These are phyloP conservation scores for Burhinus oedicnemus DNA, from an alignment of 2,113 vertebrate species.

Conservation along the genomic window DNA sequence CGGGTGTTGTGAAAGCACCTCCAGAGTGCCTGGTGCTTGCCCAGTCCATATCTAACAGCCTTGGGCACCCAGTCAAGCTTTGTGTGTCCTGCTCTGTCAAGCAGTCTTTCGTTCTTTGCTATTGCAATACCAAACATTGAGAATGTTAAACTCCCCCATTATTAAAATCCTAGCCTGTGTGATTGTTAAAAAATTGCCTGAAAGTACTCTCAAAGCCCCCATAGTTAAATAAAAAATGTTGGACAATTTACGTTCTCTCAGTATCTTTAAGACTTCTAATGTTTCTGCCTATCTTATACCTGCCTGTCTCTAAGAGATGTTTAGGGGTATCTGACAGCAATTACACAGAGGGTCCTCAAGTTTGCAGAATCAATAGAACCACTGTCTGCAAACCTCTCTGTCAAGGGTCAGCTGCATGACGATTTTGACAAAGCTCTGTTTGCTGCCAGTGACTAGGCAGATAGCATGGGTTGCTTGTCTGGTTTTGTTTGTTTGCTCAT, in stretches of 20 bases:
- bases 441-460: background rate
- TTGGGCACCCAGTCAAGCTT: background rate
- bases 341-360: background rate
- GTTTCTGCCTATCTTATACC: background rate
- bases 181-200: background rate
- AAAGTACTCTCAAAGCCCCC: background rate
- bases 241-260: background rate
- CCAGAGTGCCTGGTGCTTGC: background rate
- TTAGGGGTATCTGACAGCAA: background rate
- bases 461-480: background rate
- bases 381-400: background rate
- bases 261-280: background rate
- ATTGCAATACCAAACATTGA: background rate
- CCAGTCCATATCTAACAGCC: background rate
- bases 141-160: background rate
- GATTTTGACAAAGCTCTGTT: background rate
- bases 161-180: background rate
- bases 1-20: background rate
- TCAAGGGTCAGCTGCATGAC: background rate
- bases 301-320: background rate
- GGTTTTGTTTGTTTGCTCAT: background rate
- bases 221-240: background rate
- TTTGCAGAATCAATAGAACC: background rate
- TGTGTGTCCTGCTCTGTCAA: background rate
- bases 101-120: background rate